Evolutionary conservation across 2,888 invertebrate genomes (phyloP), one percentile per base, ranked within the genome.

Genomic region (Rhorus exstirpatorius): DNA sequence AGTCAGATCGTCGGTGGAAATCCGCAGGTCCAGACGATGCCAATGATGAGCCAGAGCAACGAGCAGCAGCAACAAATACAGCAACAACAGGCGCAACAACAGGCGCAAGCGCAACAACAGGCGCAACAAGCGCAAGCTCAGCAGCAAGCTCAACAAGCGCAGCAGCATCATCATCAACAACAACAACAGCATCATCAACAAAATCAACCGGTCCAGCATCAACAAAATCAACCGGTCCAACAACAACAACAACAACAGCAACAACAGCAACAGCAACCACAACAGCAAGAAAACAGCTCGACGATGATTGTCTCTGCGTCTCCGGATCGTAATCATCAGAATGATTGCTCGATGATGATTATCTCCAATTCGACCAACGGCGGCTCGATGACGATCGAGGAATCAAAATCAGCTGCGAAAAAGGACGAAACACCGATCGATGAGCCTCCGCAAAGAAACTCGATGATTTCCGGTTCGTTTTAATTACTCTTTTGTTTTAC

Each of bases 1-100:
- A 92, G 90, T 77, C 92, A 92, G 83, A 86, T 92, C 51, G 90
- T 92, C 8, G 88, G 89, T 12, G 89, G 90, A 14, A 79, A 89
- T 3, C 83, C 89, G 1, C 91, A 89, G 61, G 88, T 92, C 17
- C 92, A 92, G 55, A 78, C 91, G 0, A 83, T 92, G 80, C 89
- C 92, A 2, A 91, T 92, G 65, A 80, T 88, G 53, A 86, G 83
- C 67, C 89, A 88, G 46, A 58, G 88, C 8, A 92, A 83, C 35
- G 84, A 88, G 0, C 90, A 90, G 53, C 90, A 89, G 51, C 76
- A 70, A 46, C 80, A 68, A 24, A 74, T 67, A 7, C 81, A 79
- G 46, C 83, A 81, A 26, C 85, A 83, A 38, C 79, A 84, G 46
- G 75, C 77, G 19, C 81, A 86, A 31, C 84, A 84, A 26, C 84